A percentile compares a stretch with the other conserved stretches of the same genome.
phyloP scores from a whole-genome alignment of 2,888 invertebrate species.

The Amphipoea oculea region DNA sequence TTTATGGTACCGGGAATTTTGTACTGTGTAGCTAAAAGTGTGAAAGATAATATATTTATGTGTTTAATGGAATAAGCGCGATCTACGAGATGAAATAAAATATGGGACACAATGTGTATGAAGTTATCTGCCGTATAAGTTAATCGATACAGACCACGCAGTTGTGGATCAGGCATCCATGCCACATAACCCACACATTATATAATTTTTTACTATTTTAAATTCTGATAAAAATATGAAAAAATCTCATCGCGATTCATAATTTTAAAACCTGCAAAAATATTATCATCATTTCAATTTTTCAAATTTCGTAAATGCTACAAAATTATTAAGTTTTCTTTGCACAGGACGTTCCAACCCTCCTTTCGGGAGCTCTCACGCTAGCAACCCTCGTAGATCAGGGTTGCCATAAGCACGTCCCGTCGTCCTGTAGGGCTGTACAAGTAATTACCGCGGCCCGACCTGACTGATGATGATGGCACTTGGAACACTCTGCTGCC shows the following conservation, averaged over 20 bases:
- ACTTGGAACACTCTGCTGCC: constrained; percentile 58
- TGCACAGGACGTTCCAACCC: constrained; percentile 19
- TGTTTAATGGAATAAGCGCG: background rate
- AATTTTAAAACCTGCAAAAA: constrained; percentile 8
- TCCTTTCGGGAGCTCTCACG: constrained; percentile 28
- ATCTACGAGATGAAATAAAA: background rate
- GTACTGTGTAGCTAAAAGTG: background rate
- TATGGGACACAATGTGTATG: background rate
- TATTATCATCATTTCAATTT: constrained; percentile 33
- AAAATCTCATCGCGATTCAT: background rate
- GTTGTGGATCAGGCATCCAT: background rate
- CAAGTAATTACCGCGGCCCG: constrained; percentile 62
- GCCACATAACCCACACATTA: too few species aligned
- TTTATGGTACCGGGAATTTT: background rate
- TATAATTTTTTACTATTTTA: background rate
- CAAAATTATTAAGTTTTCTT: constrained; percentile 23
- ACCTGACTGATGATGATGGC: constrained; percentile 67
- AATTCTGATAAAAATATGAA: background rate
- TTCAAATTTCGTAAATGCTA: too few species aligned
- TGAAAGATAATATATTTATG: constrained; percentile 1
- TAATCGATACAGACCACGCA: constrained; percentile 3
- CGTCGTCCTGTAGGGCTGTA: constrained; percentile 64
- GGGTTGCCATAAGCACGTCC: constrained; percentile 62
- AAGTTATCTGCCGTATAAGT: background rate
- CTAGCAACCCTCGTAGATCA: constrained; percentile 58